Conservation (phyloP, 2,113 vertebrate genomes). For the Chlamydotis undulata region DNA sequence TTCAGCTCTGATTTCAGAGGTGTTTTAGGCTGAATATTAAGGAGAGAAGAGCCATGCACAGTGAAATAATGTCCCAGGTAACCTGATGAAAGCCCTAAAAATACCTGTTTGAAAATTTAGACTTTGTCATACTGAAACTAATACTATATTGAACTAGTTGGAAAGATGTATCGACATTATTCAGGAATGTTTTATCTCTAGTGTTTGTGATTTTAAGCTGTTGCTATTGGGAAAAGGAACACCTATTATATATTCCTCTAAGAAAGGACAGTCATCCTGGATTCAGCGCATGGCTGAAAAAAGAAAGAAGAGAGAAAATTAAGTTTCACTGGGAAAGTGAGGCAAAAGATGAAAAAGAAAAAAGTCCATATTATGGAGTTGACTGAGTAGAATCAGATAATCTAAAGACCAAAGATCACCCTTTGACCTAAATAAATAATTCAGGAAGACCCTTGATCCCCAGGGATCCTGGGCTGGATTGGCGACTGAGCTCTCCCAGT, state of each 20-base stretch:
- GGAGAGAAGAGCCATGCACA: neutral
- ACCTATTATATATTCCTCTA: neutral
- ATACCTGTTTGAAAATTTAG: constrained; percentile 18
- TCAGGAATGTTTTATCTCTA: constrained; percentile 21
- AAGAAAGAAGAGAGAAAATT: neutral
- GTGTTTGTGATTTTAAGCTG: constrained; percentile 29
- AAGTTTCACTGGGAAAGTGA: constrained; percentile 5
- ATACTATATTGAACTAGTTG: constrained; percentile 1
- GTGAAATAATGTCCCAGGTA: neutral
- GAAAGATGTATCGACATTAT: neutral
- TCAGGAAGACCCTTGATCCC: neutral
- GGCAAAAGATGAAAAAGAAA: neutral
- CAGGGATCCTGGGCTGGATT: neutral
- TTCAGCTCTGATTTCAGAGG: constrained; percentile 14
- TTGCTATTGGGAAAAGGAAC: constrained; percentile 1
- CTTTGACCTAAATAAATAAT: constrained; percentile 21
- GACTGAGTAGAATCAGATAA: neutral
- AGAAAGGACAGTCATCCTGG: neutral
- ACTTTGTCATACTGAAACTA: neutral
- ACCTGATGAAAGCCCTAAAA: constrained; percentile 21
- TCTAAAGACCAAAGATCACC: neutral
- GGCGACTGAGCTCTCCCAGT: neutral
- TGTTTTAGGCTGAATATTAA: neutral
- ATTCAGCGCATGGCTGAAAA: neutral
- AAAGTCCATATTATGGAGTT: neutral